Evolutionary conservation across 37 sponge, comb jelly and placozoan species (phyloP), one percentile per base, ranked within the genome.

Genomic region (Chondrosia reniformis): DNA sequence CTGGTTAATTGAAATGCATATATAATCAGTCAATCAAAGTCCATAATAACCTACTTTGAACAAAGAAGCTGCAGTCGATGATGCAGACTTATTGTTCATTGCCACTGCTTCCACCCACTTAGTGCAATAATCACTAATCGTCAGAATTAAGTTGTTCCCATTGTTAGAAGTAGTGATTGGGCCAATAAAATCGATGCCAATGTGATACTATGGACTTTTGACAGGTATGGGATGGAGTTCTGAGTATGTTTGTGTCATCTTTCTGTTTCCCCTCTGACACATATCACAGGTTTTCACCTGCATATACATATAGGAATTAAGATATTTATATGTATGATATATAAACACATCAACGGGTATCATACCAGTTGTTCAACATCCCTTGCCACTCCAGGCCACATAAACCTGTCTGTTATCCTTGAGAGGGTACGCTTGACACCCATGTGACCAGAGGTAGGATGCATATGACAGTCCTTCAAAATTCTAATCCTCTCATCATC

Each of bases 361-460:
- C 87, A 24, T 82, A 77, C 87, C 49, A 86, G 45, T 27, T 74
- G 45, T 36, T 87, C 58, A 25, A 77, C 83, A 83, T 82, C 79
- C 3, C 72, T 81, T n/a, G n/a, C n/a, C n/a, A 87, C 32, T 41
- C 88, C 88, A 67, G 46, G 63, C 81, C 87, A 86, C 69, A 77
- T 84, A 74, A 84, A 89, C 8, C 83, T 42, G 43, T 84, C 89
- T 36, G 77, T 81, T 4, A 89, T 84, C 21, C 85, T 22, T 34
- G 31, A 56, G 19, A 81, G 24, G 19, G 89, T 89, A 30, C 38
- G 42, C 63, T 85, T 80, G 30, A 63, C 44, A 40, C 82, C 85
- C 89, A 89, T 64, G 81, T 89, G 89, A 6, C 89, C 89, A 69
- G 81, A 65, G 44, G 89, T 89, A 37, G 85, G 85, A 75, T 85